Conservation (phyloP, 2,888 invertebrate species). For the Tetramorium bicarinatum region DNA sequence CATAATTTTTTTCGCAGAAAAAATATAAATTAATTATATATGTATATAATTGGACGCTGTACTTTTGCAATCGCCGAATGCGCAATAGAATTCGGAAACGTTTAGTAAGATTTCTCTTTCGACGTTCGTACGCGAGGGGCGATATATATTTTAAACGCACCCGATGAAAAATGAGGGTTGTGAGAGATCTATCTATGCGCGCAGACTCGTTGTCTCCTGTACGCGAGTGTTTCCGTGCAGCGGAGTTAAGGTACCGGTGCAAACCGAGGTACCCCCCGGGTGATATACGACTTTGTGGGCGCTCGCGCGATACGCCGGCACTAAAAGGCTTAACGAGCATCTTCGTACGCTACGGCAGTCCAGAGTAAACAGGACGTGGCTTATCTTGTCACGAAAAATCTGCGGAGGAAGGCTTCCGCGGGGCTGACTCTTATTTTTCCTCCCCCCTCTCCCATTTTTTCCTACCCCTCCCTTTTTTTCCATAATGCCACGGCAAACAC, state of each 20-base stretch:
- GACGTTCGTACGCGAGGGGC: background rate
- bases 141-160: constrained; percentile 23
- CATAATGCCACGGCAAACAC: constrained; percentile 78
- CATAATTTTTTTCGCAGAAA: no score
- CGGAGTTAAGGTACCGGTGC: constrained; percentile 74
- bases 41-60: background rate
- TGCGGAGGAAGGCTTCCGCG: constrained; percentile 80
- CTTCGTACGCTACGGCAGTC: constrained; percentile 83
- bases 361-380: constrained; percentile 86
- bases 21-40: no score
- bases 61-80: background rate
- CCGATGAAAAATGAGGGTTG: constrained; percentile 38
- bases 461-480: constrained; percentile 60
- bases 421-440: constrained; percentile 73
- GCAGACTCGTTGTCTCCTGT: constrained; percentile 76
- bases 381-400: constrained; percentile 86
- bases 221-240: constrained; percentile 70
- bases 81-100: constrained; percentile 16
- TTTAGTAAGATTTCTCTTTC: constrained; percentile 21
- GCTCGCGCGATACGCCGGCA: constrained; percentile 83
- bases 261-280: constrained; percentile 75
- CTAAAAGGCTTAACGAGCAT: constrained; percentile 86
- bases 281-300: constrained; percentile 84
- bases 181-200: constrained; percentile 59
- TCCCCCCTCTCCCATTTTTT: constrained; percentile 42